phyloP scores from a whole-genome alignment of 2,797 vertebrate genomes.

The Trichosurus vulpecula region DNA sequence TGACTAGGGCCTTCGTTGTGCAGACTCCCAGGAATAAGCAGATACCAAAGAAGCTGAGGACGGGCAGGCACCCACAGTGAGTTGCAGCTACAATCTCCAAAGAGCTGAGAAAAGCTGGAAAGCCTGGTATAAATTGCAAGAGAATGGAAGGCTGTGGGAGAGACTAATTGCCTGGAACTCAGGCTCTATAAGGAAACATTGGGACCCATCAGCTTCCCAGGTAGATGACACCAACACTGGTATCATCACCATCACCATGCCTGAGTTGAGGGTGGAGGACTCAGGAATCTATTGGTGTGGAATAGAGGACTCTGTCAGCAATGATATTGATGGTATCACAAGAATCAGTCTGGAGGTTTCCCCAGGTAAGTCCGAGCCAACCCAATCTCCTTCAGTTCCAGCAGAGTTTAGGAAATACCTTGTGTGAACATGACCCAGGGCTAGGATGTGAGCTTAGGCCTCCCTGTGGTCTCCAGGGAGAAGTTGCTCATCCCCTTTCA shows the following conservation, averaged over 20 bases:
- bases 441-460: too few species aligned
- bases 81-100: background rate
- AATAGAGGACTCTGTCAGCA: rapidly evolving
- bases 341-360: conserved; percentile 47
- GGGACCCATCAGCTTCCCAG: background rate
- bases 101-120: background rate
- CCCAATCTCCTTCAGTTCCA: too few species aligned
- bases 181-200: rapidly evolving
- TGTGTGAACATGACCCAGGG: background rate
- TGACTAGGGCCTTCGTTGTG: background rate
- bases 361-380: conserved; percentile 10
- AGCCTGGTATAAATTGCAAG: background rate
- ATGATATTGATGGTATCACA: background rate
- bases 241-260: conserved; percentile 20
- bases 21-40: background rate
- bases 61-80: background rate
- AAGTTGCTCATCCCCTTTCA: background rate
- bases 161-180: background rate
- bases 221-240: background rate
- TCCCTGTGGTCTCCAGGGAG: background rate
- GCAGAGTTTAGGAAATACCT: background rate
- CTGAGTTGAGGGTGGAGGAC: background rate
- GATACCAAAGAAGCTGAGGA: too few species aligned
- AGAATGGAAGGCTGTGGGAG: background rate
- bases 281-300: background rate